These are phyloP conservation scores for Anableps anableps DNA, from an alignment of 2,797 vertebrate genomes.

Conservation along the genomic window DNA sequence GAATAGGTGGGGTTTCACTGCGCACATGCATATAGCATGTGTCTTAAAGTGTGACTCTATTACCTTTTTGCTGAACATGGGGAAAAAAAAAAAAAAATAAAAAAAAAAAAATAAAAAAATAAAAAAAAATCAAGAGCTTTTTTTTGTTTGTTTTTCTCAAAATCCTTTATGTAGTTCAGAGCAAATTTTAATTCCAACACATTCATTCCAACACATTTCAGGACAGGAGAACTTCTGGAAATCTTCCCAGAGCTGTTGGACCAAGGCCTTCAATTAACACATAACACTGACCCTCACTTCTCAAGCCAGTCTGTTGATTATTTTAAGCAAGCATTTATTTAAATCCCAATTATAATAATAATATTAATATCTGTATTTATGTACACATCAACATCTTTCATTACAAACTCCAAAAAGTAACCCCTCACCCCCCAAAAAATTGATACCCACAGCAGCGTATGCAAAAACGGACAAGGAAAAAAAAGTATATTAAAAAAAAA, in stretches of 20 bases:
- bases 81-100: not conserved
- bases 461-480: slow-evolving; percentile 44
- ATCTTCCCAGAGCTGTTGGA: not conserved
- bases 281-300: slow-evolving; percentile 13
- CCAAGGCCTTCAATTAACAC: slow-evolving; percentile 14
- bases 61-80: no score
- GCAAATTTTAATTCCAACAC: slow-evolving; percentile 36
- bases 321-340: slow-evolving; percentile 66
- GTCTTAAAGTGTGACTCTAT: not conserved
- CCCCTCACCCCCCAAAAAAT: slow-evolving; percentile 20
- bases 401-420: slow-evolving; percentile 31
- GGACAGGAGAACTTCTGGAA: not conserved
- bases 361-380: slow-evolving; percentile 69
- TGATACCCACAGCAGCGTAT: slow-evolving; percentile 51
- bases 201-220: not conserved
- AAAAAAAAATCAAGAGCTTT: not conserved
- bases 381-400: slow-evolving; percentile 62
- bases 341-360: slow-evolving; percentile 66
- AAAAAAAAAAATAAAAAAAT: not conserved
- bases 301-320: slow-evolving; percentile 26
- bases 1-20: no score
- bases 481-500: slow-evolving; percentile 59
- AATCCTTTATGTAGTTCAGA: slow-evolving; percentile 9
- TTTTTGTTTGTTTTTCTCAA: not conserved
- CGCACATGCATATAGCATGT: not conserved